A percentile compares a stretch with the other conserved stretches of the same genome.
phyloP scores from a whole-genome alignment of 2,888 invertebrate species.

The Nysson spinosus region DNA sequence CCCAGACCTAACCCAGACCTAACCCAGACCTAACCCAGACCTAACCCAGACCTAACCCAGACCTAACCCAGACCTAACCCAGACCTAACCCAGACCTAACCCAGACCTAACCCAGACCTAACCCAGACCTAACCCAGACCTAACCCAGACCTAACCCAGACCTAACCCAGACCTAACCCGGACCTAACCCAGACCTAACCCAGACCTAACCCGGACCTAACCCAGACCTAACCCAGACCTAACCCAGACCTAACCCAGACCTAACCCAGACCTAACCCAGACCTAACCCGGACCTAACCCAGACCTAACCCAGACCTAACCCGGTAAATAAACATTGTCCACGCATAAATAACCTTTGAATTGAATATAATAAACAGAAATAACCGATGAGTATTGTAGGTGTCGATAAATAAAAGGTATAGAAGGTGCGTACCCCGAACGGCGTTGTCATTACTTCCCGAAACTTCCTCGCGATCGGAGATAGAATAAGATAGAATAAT shows the following conservation, averaged over 20 bases:
- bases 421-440: no score
- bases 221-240: not conserved
- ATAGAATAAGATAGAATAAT: no score
- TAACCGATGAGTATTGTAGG: not conserved
- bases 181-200: not conserved
- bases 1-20: not conserved
- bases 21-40: not conserved
- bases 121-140: not conserved
- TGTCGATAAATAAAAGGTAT: no score
- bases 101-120: not conserved
- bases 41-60: not conserved
- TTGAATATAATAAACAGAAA: not conserved
- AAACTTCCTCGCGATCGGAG: no score
- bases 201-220: not conserved
- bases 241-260: not conserved
- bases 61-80: not conserved
- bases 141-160: not conserved
- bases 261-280: not conserved
- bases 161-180: not conserved
- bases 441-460: no score
- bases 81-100: not conserved
- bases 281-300: not conserved
- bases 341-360: not conserved
- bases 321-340: not conserved
- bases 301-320: not conserved